Conservation (phyloP, 1,140 invertebrate species). For the Eubasilissa regina region DNA sequence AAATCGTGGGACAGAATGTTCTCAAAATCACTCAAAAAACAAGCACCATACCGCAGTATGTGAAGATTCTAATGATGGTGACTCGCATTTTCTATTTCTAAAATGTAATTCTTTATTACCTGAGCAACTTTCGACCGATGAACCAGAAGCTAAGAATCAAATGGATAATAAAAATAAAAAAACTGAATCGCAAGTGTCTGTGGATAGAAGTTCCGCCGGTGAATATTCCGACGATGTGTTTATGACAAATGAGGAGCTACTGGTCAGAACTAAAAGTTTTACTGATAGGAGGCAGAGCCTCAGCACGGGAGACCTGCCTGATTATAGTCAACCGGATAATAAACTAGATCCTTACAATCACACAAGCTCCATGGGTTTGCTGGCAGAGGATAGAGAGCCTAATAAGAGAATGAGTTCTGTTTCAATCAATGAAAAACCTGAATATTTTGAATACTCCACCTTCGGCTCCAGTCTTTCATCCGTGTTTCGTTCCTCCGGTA, state of each 20-base stretch:
- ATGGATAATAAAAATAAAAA: conserved; percentile 5
- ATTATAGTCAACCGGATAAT: conserved; percentile 14
- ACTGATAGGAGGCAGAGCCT: conserved; percentile 43
- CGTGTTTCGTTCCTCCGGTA: conserved; percentile 34
- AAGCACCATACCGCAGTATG: neutral
- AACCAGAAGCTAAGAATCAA: neutral
- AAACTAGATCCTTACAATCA: conserved; percentile 25
- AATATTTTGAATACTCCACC: conserved; percentile 65
- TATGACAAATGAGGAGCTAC: conserved; percentile 15
- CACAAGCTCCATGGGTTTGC: conserved; percentile 42
- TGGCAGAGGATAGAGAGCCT: neutral
- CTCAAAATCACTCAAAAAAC: neutral
- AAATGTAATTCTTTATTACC: conserved; percentile 53
- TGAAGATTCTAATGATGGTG: conserved; percentile 18
- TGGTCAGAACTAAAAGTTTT: conserved; percentile 14
- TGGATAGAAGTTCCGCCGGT: conserved; percentile 14
- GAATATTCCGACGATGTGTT: conserved; percentile 48
- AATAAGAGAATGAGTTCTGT: conserved; percentile 61
- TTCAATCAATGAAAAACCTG: conserved; percentile 66
- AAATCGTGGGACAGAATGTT: neutral
- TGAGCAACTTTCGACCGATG: neutral
- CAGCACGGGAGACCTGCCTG: conserved; percentile 51
- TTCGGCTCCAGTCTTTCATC: conserved; percentile 30
- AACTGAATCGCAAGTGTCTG: neutral
- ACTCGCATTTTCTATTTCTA: conserved; percentile 45